A percentile compares a stretch with the other conserved stretches of the same genome.
These are phyloP conservation scores for Philantomba maxwellii DNA, from an alignment of 2,113 vertebrate species.

Conservation along the genomic window DNA sequence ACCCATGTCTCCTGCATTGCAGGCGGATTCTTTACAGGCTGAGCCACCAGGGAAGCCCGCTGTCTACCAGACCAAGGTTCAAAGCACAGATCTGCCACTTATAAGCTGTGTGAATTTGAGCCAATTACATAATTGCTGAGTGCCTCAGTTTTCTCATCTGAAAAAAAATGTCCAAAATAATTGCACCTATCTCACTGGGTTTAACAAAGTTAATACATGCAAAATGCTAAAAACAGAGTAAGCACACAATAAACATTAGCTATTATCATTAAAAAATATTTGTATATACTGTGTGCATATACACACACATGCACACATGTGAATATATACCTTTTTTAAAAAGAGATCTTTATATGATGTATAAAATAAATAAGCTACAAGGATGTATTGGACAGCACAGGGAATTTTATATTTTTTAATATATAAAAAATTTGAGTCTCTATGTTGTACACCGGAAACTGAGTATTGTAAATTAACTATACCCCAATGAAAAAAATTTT, in stretches of 20 bases:
- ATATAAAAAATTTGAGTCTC: not conserved
- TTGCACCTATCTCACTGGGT: not conserved
- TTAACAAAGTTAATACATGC: not conserved
- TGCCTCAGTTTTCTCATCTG: not conserved
- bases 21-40: not conserved
- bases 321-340: not conserved
- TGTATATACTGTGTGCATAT: not conserved
- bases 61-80: not conserved
- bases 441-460: not conserved
- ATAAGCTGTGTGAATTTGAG: not conserved
- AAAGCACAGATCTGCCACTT: not conserved
- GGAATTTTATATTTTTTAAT: not conserved
- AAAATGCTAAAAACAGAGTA: not conserved
- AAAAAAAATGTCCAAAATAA: not conserved
- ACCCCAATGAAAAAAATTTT: not conserved
- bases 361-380: not conserved
- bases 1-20: not conserved
- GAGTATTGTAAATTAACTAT: not conserved
- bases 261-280: constrained; percentile 5
- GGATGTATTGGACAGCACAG: not conserved
- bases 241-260: not conserved
- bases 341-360: not conserved
- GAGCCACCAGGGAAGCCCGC: not conserved
- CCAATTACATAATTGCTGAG: not conserved
- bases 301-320: not conserved